Evolutionary conservation across 2,888 invertebrate genomes (phyloP).

Genomic region (Parnassius smintheus): DNA sequence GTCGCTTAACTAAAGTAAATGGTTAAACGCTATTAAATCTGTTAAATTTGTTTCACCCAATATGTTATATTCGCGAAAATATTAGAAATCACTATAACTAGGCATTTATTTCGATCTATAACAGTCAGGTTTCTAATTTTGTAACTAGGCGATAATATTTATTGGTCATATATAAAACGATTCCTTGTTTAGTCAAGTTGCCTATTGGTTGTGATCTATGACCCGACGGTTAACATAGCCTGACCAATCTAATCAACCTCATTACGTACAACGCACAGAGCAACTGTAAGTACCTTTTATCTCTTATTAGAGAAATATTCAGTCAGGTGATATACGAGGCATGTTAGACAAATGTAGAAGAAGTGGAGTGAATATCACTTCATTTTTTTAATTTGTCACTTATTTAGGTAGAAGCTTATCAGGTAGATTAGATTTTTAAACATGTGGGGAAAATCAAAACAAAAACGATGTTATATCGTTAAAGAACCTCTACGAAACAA

Average conservation of each 20-base stretch:
- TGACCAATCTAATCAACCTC: slow-evolving; percentile 63
- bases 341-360: slow-evolving; percentile 17
- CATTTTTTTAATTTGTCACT: slow-evolving; percentile 1
- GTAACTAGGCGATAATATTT: slow-evolving; percentile 6
- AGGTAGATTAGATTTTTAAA: slow-evolving; percentile 20
- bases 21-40: too few species aligned
- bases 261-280: slow-evolving; percentile 42
- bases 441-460: background rate
- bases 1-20: too few species aligned
- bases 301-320: slow-evolving; percentile 39
- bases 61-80: too few species aligned
- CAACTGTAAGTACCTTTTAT: slow-evolving; percentile 31
- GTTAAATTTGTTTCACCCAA: too few species aligned
- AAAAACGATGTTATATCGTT: too few species aligned
- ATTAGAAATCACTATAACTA: background rate
- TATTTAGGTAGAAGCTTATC: slow-evolving; percentile 15
- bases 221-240: slow-evolving; percentile 59
- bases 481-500: too few species aligned
- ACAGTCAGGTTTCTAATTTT: slow-evolving; percentile 10
- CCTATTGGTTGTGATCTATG: slow-evolving; percentile 38
- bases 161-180: slow-evolving; percentile 14
- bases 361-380: slow-evolving; percentile 21
- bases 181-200: slow-evolving; percentile 23
- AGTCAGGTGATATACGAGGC: slow-evolving; percentile 31
- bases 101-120: slow-evolving; percentile 2